These are phyloP conservation scores for Dromococcyx pavoninus DNA, from an alignment of 2,797 vertebrate species.

Conservation along the genomic window DNA sequence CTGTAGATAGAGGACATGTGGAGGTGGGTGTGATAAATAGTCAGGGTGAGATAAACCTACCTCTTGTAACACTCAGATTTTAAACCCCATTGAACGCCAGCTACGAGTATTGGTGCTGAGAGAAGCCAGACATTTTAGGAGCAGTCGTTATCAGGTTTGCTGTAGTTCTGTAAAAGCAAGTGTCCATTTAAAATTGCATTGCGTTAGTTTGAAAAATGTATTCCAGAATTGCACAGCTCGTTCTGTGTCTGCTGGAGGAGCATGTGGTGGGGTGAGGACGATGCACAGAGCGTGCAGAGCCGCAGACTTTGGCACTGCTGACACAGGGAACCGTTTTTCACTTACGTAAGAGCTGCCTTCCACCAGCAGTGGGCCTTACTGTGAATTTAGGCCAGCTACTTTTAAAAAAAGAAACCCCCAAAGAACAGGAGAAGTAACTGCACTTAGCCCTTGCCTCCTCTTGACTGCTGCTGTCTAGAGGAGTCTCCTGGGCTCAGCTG, in stretches of 20 bases:
- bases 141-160: neutral
- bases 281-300: neutral
- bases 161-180: neutral
- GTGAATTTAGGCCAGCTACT: conserved; percentile 47
- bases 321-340: neutral
- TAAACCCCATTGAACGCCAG: neutral
- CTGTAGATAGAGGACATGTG: neutral
- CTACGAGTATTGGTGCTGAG: neutral
- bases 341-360: neutral
- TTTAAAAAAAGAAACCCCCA: neutral
- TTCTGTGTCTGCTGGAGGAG: neutral
- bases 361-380: neutral
- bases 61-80: neutral
- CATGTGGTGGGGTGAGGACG: neutral
- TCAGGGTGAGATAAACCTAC: conserved; percentile 11
- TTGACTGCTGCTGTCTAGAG: neutral
- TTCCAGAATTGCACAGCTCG: neutral
- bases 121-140: conserved; percentile 15
- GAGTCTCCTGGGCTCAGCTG: neutral
- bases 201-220: neutral
- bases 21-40: conserved; percentile 18
- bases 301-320: neutral
- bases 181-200: neutral
- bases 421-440: neutral
- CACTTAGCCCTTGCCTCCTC: neutral